These are phyloP conservation scores for Pogonomyrmex barbatus DNA, from an alignment of 1,140 invertebrate genomes.

Conservation along the genomic window DNA sequence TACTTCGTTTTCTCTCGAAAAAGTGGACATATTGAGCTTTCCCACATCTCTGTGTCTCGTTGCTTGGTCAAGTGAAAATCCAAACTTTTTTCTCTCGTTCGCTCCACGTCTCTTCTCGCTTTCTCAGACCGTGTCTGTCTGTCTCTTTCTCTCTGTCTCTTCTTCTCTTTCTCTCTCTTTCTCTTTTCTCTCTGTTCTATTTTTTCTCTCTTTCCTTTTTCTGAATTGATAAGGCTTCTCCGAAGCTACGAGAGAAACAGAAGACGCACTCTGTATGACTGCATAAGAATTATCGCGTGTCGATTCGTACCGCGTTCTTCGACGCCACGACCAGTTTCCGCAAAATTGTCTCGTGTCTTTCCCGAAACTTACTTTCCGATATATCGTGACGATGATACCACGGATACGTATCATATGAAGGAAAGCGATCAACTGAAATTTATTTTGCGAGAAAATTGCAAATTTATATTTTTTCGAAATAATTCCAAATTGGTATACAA, in stretches of 20 bases:
- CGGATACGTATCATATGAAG: no score
- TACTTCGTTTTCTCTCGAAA: background rate
- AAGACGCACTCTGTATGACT: constrained; percentile 70
- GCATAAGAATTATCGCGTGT: constrained; percentile 25
- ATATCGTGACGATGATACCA: background rate
- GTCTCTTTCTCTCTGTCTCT: background rate
- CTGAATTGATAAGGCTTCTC: constrained; percentile 36
- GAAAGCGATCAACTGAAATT: background rate
- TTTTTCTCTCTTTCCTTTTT: constrained; percentile 24
- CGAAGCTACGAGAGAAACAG: constrained; percentile 57
- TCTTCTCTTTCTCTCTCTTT: background rate
- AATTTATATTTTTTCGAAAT: background rate
- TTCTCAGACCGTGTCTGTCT: constrained; percentile 11
- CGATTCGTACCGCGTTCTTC: constrained; percentile 29
- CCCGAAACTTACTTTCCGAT: background rate
- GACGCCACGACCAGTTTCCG: background rate
- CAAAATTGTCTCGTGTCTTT: background rate
- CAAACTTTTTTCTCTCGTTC: constrained; percentile 31
- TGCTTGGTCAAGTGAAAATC: constrained; percentile 39
- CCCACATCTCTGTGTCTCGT: background rate
- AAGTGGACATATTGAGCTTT: constrained; percentile 10
- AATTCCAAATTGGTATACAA: background rate
- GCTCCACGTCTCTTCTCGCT: constrained; percentile 27
- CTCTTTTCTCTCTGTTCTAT: constrained; percentile 28
- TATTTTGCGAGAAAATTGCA: background rate